Evolutionary conservation across 2,888 invertebrate genomes (phyloP), one percentile per base, ranked within the genome.

Genomic region (Drosophila acutilabella): DNA sequence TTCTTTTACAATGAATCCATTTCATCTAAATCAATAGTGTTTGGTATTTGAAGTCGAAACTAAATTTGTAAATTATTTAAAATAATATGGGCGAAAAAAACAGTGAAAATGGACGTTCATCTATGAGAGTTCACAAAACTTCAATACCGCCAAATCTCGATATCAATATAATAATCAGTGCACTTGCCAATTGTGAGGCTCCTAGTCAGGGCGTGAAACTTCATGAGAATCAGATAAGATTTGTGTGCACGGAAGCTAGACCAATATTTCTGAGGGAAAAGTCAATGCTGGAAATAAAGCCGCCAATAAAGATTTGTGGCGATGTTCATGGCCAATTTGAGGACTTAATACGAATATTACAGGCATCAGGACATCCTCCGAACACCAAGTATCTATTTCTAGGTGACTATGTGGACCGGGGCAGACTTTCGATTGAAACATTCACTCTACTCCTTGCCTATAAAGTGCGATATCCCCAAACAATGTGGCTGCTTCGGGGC

Each of bases 321-420:
- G 99, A 99, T 93, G 98, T 99, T 87, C 99, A 99, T 92, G 99
- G 99, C 71, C 99, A 99, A 93, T 99, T 98, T 93, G 98, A 98
- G 92, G 99, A 99, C 93, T 94, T 99, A 81, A 94, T 99, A 88
- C 96, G 99, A 91, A 94, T 99, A 85, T 98, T 99, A 93, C 98
- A 99, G 92, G 98, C 99, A 91, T 98, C 98, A 58, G 98, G 98
- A 30, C 99, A 98, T 93, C 99, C 99, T 53, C 99, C 99, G n/a
- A 98, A 98, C 93, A 97, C 97, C 73, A 99, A 99, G 93, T 99
- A 99, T 93, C 94, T 99, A 84, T 99, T 99, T 93, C 95, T 99
- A 85, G 99, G 99, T 40, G 99, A 99, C 93, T 99, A 99, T 91
- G 99, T 99, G 72, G 99, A 99, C 93, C 97, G 99, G 92, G 99